A percentile compares a stretch with the other conserved stretches of the same genome.
Conservation (phyloP, 1,140 invertebrate species). For the Scaptodrosophila lebanonensis region DNA sequence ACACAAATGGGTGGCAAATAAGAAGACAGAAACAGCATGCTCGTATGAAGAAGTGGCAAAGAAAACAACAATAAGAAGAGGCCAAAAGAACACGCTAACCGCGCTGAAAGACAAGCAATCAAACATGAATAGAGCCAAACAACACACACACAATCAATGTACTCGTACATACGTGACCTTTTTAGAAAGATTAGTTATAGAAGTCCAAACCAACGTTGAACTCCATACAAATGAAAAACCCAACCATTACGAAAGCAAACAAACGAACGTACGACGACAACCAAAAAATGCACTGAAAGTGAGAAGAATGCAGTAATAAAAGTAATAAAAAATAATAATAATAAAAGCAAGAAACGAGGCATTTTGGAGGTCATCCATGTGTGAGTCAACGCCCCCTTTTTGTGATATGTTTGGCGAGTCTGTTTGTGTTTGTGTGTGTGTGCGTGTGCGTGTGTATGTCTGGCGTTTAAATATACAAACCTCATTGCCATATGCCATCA, state of each 20-base stretch:
- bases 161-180: conserved; percentile 33
- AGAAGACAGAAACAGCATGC: conserved; percentile 4
- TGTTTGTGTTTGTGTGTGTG: too few species aligned
- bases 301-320: too few species aligned
- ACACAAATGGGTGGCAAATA: conserved; percentile 12
- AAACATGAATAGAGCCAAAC: background rate
- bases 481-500: conserved; percentile 99
- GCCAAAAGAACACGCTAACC: conserved; percentile 1
- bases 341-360: conserved; percentile 21
- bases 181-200: conserved; percentile 1
- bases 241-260: conserved; percentile 12
- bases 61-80: conserved; percentile 16
- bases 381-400: background rate
- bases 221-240: conserved; percentile 9
- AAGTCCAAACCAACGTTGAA: too few species aligned
- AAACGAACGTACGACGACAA: background rate
- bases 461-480: conserved; percentile 79
- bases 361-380: background rate
- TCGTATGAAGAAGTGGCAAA: too few species aligned
- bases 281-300: background rate
- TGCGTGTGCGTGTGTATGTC: background rate
- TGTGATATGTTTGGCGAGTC: conserved; percentile 1
- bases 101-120: background rate
- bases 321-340: conserved; percentile 23
- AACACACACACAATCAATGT: conserved; percentile 8